Base-by-base conservation (phyloP, 2,113 vertebrate species). In the Ancistrus triradiatus region DNA sequence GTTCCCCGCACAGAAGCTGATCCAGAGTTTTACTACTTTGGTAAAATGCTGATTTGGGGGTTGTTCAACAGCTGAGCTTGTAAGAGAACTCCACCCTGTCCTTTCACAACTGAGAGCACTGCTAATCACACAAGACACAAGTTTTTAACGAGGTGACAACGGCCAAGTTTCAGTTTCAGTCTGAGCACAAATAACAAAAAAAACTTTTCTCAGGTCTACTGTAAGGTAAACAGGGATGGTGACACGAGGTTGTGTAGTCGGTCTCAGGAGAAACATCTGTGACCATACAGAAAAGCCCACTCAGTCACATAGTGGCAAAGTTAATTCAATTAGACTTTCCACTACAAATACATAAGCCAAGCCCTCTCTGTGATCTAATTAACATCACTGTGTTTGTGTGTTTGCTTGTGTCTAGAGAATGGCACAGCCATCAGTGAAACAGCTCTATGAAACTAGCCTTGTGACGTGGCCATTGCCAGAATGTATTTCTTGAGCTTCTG, bases 281-380 rank as follows among this genome's bases (percentile, higher is more conserved):
- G 58, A 58, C 35, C 22, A 60, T 53, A 56, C 18, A 27, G 51
- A 15, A 14, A 49, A 68, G 37, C 59, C 63, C 37, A 63, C 63
- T 70, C 48, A 38, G 35, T 51, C 28, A 15, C 18, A 37, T 37
- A 47, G 15, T 44, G 31, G 19, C 35, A 9, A 19, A 38, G 47
- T 53, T 74, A 74, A 74, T 72, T 51, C 62, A 61, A 69, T 76
- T 66, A 76, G 31, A 47, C 38, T 56, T 67, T n/a, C n/a, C n/a
- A n/a, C n/a, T n/a, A n/a, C n/a, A 63, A 48, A 63, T 59, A 47
- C 56, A 38, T 49, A 44, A 40, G 53, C 53, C 42, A 52, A 47
- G 11, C 48, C 60, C 57, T 46, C 52, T 46, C 49, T n/a, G 35
- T 72, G 46, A 71, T 66, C 57, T 52, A 65, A 56, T 64, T 56